Base-by-base conservation (phyloP, 92 coral and sea anemone species). In the Anthopleura xanthogrammica region DNA sequence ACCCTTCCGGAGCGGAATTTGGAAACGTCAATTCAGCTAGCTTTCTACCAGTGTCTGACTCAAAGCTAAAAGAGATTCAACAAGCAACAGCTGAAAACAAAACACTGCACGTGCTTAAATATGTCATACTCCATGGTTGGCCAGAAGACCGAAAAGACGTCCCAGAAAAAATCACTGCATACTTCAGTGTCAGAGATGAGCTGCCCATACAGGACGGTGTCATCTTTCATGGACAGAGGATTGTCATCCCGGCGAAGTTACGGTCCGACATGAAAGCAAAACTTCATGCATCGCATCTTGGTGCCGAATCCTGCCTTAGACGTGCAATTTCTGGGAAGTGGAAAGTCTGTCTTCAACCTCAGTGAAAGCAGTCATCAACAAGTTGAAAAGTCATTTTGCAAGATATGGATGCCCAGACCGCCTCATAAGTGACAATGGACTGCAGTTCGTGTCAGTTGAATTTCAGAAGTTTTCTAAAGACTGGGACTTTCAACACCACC, bases 401-500 rank as follows among this genome's bases (percentile, higher is more conserved):
- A 19, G 87, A 40, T 58, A 75, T 62, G 57, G 87, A 20, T 20
- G 70, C 57, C 85, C 74, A 3, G 86, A 81, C 22, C 52, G 64
- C 22, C 23, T 78, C 3, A 48, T 85, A 40, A 78, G 52, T 42
- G 88, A 85, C 83, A 85, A 68, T 43, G 79, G 88, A 12, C 78
- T 68, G 41, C 85, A 86, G 40, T 86, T 85, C 57, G 29, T 56
- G 72, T 77, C 77, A 54, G 7, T 12, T 14, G 87, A 85, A 52
- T 78, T 85, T 23, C 64, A 12, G 14, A 6, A 42, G 75, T 70
- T 66, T 42, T 58, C 83, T 8, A 24, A 85, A 73, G 22, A 75
- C 48, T 85, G 88, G 88, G 55, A 77, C 48, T 85, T 85, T 46
- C 19, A 85, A 68, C 83, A 85, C 76, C 46, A 36, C 13, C 41